A percentile compares a stretch with the other conserved stretches of the same genome.
phyloP scores from a whole-genome alignment of 2,797 vertebrate species.

The Anas georgica region DNA sequence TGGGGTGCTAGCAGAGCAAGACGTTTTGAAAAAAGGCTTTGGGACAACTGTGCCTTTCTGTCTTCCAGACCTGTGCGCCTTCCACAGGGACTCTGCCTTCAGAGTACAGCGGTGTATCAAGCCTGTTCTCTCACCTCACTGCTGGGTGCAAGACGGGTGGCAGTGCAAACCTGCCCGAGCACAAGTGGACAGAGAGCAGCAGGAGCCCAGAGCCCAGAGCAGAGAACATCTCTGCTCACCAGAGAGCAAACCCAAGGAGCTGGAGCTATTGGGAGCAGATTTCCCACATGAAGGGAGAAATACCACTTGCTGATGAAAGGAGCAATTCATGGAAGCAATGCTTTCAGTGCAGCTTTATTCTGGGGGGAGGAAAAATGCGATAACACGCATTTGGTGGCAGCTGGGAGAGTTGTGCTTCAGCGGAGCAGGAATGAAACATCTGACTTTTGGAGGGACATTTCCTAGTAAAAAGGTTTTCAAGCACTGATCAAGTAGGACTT shows the following conservation, averaged over 20 bases:
- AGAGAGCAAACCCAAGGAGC: background rate
- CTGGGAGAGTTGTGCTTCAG: constrained; percentile 31
- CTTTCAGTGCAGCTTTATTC: background rate
- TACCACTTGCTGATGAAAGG: background rate
- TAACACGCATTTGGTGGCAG: background rate
- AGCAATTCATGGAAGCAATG: background rate
- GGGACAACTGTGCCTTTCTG: background rate
- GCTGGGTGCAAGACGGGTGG: background rate
- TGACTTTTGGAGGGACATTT: constrained; percentile 1
- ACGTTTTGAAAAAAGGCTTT: background rate
- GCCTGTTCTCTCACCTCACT: background rate
- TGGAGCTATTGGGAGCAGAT: background rate
- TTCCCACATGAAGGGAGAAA: background rate
- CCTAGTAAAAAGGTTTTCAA: background rate
- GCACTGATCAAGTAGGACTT: background rate
- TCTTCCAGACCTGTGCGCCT: background rate
- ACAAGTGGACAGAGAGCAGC: background rate
- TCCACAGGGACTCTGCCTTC: background rate
- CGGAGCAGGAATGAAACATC: constrained; percentile 8
- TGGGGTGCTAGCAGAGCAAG: background rate
- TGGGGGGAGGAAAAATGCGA: background rate
- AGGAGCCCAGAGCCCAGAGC: background rate
- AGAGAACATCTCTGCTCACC: background rate
- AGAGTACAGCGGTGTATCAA: rapidly evolving
- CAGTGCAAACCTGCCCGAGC: background rate